Evolutionary conservation across 2,797 vertebrate species (phyloP).

Genomic region (Coendou prehensilis): DNA sequence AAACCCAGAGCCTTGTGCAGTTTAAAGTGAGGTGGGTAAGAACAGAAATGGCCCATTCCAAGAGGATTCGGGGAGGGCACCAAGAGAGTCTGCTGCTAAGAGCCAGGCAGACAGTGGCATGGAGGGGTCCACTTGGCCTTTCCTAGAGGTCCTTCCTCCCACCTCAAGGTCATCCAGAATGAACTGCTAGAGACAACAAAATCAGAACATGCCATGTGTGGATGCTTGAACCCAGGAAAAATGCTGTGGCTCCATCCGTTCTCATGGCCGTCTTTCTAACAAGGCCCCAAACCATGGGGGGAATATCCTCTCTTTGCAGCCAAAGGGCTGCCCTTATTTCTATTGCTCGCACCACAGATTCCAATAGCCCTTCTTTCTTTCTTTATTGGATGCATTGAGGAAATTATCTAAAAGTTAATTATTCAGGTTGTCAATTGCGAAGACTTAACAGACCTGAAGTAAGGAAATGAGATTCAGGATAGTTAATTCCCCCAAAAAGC

Average conservation of each 20-base stretch:
- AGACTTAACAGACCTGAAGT: not conserved
- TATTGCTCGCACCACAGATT: not conserved
- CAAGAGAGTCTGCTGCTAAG: not conserved
- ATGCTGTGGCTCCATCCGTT: not conserved
- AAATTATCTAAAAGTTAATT: slow-evolving; percentile 2
- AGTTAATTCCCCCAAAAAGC: not conserved
- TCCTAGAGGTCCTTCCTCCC: not conserved
- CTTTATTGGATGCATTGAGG: not conserved
- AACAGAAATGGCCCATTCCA: not conserved
- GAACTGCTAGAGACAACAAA: not conserved
- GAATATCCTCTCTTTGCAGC: not conserved
- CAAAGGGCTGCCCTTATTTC: not conserved
- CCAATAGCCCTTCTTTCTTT: not conserved
- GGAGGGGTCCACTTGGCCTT: too few relatives aligned
- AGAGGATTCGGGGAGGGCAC: not conserved
- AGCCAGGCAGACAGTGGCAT: fast-evolving
- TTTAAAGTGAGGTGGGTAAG: not conserved
- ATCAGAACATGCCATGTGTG: fast-evolving
- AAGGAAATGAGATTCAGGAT: not conserved
- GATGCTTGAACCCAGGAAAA: not conserved
- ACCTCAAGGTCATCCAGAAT: not conserved
- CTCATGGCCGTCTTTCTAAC: not conserved
- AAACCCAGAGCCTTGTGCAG: fast-evolving
- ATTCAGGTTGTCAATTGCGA: not conserved
- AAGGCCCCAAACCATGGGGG: too few relatives aligned